Percentiles rank a stretch among this genome's conserved stretches.
phyloP scores from a whole-genome alignment of 1,140 invertebrate genomes.

The Pararge aegeria region DNA sequence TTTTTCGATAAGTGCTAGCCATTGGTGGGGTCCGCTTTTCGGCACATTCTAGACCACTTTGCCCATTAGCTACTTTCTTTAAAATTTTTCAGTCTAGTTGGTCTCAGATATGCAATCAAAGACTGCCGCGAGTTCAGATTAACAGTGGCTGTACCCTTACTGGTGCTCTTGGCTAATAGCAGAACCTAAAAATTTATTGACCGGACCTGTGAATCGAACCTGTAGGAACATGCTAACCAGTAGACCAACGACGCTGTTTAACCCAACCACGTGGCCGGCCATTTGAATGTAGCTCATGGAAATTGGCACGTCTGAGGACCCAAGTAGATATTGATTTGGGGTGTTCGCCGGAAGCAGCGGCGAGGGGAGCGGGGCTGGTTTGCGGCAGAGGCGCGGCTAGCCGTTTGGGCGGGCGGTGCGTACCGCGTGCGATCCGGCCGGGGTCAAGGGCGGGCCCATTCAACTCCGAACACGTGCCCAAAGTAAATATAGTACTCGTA shows the following conservation, averaged over 20 bases:
- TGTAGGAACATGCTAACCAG: too few relatives aligned
- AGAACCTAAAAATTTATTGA: too few relatives aligned
- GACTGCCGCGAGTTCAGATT: too few relatives aligned
- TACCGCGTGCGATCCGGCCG: conserved; percentile 62
- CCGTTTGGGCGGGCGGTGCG: conserved; percentile 70
- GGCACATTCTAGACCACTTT: too few relatives aligned
- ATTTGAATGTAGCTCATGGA: neutral
- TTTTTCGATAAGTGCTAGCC: too few relatives aligned
- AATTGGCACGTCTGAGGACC: neutral
- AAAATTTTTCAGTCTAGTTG: too few relatives aligned
- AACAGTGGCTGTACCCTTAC: too few relatives aligned
- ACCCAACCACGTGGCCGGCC: neutral
- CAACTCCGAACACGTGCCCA: conserved; percentile 71
- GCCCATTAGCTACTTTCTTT: too few relatives aligned
- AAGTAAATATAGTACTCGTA: conserved; percentile 74
- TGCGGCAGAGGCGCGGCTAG: conserved; percentile 51
- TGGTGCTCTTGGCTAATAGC: too few relatives aligned
- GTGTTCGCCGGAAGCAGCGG: conserved; percentile 18
- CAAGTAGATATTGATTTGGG: conserved; percentile 66
- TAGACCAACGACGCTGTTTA: neutral
- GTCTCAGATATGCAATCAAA: too few relatives aligned
- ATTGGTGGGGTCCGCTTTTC: too few relatives aligned
- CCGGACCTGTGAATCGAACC: too few relatives aligned
- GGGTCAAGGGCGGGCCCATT: conserved; percentile 74
- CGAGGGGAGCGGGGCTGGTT: conserved; percentile 27